phyloP scores from a whole-genome alignment of 1,140 invertebrate genomes.

The Papilio polyxenes region DNA sequence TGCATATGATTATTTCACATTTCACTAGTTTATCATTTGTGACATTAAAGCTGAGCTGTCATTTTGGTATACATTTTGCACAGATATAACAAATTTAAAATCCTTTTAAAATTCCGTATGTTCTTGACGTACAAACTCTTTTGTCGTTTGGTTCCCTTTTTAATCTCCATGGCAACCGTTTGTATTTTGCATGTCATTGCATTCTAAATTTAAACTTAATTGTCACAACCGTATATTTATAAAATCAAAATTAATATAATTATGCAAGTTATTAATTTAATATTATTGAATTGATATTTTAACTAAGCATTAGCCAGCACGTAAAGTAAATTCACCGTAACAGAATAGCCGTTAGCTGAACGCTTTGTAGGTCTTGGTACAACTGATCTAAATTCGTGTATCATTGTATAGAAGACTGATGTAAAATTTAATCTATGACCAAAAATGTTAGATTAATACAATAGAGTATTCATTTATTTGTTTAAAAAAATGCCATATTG shows the following conservation, averaged over 20 bases:
- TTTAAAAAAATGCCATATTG: neutral
- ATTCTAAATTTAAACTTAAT: conserved; percentile 50
- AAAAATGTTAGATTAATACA: neutral
- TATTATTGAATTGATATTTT: neutral
- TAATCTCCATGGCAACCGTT: conserved; percentile 57
- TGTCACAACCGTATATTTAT: neutral
- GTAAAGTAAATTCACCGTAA: neutral
- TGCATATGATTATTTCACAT: neutral
- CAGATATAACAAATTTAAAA: neutral
- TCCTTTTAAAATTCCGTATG: neutral
- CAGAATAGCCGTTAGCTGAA: neutral
- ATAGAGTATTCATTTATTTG: neutral
- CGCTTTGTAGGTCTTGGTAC: conserved; percentile 1
- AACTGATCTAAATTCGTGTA: conserved; percentile 4
- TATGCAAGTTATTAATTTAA: neutral
- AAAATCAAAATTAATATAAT: neutral
- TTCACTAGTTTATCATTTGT: neutral
- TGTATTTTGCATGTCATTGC: conserved; percentile 60
- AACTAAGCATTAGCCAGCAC: neutral
- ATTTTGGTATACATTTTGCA: neutral
- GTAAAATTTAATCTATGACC: neutral
- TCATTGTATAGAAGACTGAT: neutral
- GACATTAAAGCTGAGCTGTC: neutral
- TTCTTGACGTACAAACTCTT: neutral
- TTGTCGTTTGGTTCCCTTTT: conserved; percentile 59